Evolutionary conservation across 1,140 invertebrate species (phyloP), one percentile per base, ranked within the genome.

Genomic region (Popillia japonica): DNA sequence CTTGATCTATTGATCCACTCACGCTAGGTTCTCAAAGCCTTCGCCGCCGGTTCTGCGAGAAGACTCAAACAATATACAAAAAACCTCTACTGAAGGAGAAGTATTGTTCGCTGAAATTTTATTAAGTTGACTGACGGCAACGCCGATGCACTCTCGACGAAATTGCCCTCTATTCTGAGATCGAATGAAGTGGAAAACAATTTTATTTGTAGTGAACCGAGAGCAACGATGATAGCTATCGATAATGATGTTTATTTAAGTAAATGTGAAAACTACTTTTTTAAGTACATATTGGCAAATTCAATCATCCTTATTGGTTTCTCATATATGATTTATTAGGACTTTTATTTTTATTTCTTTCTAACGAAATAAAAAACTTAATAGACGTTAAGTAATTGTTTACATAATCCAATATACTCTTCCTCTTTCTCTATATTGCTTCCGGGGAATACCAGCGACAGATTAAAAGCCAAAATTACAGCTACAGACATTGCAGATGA

Each of bases 101-200:
- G 48, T n/a, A 55, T 7, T 55, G 48, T 55, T 55, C 48, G 17
- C 11, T 55, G 48, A 55, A 55, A 55, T 55, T 55, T 55, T 55
- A 55, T 55, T 55, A 55, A 55, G 11, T 55, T 55, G 48, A 55
- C 48, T 55, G 48, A 55, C 48, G 48, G 48, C 48, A 55, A 55
- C 14, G 48, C 48, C 48, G 48, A 55, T 55, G 48, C 48, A 55
- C 48, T 55, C 48, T 55, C 48, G 48, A 55, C 17, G 48, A 55
- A 55, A 55, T 55, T 55, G 48, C 48, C 14, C 48, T 55, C 48
- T 55, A 55, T 55, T 17, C 11, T 55, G 48, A 55, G 48, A 55
- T 55, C 14, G 48, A 55, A 55, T 55, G 48, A 55, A 55, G 48
- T 55, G 48, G 48, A 55, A 55, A 55, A 55, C 48, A 55, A 55